Conservation (phyloP, 1,140 invertebrate species). For the Cyrtorhinus lividipennis region DNA sequence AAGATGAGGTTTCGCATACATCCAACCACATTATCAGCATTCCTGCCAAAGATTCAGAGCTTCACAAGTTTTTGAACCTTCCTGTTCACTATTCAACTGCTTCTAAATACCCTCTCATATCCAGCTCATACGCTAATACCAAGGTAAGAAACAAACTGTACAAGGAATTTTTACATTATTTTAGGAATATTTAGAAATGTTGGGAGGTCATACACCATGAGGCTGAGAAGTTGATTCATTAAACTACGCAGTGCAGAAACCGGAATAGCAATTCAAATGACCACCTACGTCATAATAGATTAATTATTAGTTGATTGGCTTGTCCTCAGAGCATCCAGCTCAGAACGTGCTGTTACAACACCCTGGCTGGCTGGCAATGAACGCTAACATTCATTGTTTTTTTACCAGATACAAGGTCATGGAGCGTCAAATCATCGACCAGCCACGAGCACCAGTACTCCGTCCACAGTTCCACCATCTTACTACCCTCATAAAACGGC, state of each 20-base stretch:
- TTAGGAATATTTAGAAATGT: too few species aligned
- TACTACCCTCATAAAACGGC: slow-evolving; percentile 23
- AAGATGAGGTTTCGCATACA: slow-evolving; percentile 30
- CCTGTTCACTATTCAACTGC: slow-evolving; percentile 47
- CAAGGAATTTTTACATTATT: too few species aligned
- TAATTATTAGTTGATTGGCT: too few species aligned
- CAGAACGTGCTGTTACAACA: too few species aligned
- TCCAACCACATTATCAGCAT: slow-evolving; percentile 35
- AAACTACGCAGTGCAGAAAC: too few species aligned
- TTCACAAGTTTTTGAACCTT: slow-evolving; percentile 53
- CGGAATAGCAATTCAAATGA: too few species aligned
- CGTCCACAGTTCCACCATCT: slow-evolving; percentile 28
- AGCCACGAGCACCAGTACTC: slow-evolving; percentile 31
- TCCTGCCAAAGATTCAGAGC: slow-evolving; percentile 36
- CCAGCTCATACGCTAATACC: slow-evolving; percentile 53
- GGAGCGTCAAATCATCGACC: slow-evolving; percentile 47
- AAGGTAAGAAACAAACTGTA: slow-evolving; percentile 38
- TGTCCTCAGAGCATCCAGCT: too few species aligned
- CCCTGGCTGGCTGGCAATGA: too few species aligned
- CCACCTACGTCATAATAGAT: too few species aligned
- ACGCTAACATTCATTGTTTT: too few species aligned
- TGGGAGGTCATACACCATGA: too few species aligned
- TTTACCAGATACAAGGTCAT: slow-evolving; percentile 34
- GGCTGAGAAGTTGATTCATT: too few species aligned
- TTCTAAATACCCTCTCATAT: slow-evolving; percentile 48